Conservation (phyloP, 2,113 vertebrate genomes). For the Thryonomys swinderianus region DNA sequence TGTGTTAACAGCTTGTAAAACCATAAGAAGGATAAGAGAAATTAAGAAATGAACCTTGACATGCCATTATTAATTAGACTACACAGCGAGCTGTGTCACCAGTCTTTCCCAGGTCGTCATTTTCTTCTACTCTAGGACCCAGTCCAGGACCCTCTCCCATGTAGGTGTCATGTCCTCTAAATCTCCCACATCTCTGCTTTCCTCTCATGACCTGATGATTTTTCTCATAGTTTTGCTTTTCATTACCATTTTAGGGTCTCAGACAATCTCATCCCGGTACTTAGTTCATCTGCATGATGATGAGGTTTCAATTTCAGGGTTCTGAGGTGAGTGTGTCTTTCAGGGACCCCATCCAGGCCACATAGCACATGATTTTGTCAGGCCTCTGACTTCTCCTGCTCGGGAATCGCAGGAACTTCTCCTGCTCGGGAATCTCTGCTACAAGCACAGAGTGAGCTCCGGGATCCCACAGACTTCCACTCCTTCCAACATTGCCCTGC, state of each 20-base stretch:
- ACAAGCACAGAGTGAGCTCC: fast-evolving
- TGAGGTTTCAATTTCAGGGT: not conserved
- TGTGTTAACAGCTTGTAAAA: not conserved
- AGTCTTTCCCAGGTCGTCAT: not conserved
- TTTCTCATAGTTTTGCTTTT: not conserved
- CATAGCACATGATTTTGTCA: too few species aligned
- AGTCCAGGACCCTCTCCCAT: not conserved
- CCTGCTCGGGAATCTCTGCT: too few species aligned
- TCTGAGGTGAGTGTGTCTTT: not conserved
- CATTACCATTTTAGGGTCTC: not conserved
- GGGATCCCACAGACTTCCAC: not conserved
- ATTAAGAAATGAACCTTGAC: not conserved
- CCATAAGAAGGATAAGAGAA: not conserved
- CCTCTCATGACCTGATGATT: not conserved
- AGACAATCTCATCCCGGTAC: not conserved
- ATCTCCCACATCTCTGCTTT: not conserved
- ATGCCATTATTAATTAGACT: not conserved
- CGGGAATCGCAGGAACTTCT: not conserved
- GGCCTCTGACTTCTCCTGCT: not conserved
- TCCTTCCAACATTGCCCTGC: not conserved
- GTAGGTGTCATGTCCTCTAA: not conserved
- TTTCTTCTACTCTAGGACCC: not conserved
- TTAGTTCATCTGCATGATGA: too few species aligned
- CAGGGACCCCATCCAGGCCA: not conserved
- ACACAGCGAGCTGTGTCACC: not conserved